Evolutionary conservation across 1,140 invertebrate genomes (phyloP), one percentile per base, ranked within the genome.

Genomic region (Aphaenogaster floridana): DNA sequence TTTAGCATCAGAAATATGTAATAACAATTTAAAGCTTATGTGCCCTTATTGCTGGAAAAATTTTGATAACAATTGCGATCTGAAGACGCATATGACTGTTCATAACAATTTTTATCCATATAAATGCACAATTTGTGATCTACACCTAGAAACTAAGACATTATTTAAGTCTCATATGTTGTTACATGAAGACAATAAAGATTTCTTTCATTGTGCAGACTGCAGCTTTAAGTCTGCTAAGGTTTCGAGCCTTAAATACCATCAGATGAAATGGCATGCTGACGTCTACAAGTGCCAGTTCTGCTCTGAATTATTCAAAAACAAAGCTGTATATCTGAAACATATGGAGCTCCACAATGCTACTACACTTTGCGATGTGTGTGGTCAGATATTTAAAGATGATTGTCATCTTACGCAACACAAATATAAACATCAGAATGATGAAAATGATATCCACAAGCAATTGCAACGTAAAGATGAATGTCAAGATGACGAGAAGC

Each of bases 171-270:
- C 34, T 48, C 64, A 86, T 57, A 52, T 85, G 15, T 13, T 0
- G 0, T 34, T 48, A 13, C 59, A 84, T 42, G 50, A 84, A 7
- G 17, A 8, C 21, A 28, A 0, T 5, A 11, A 1, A 3, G 5
- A 78, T 3, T 11, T 45, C 8, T 76, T 11, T 42, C 1, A 50
- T 21, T 85, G 81, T 7, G 2, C 42, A 21, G 52, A 88, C 7
- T 88, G 86, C 34, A 48, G 48, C 3, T 87, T 87, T 17, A 78
- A 69, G 7, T 63, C 72, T 1, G 15, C 13, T 7, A 50, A 28
- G 0, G 52, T 2, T 17, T 21, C 36, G 2, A 48, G 8, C 4
- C 0, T 87, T 21, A 68, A 54, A 6, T 28, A 63, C 15, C 59
- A 87, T 45, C 45, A 85, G 11, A 59, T 71, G 9, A 68, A 50